Base-by-base conservation (phyloP, 1,140 invertebrate genomes). In the Drosophila ambigua region DNA sequence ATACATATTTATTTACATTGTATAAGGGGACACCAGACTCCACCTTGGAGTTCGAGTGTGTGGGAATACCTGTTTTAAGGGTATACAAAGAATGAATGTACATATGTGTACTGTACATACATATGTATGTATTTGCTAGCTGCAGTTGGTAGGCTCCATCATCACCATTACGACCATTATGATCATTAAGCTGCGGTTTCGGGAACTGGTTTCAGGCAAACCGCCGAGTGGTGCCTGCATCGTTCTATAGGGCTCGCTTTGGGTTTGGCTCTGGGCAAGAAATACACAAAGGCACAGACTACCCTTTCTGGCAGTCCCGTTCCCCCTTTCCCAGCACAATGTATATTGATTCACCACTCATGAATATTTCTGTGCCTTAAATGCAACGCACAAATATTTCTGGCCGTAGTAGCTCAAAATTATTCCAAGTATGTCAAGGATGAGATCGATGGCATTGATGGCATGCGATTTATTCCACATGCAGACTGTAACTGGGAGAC, bases 201-300 rank as follows among this genome's bases (percentile, higher is more conserved):
- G 52, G 53, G 52, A 81, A 81, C 79, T 44, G 67, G 79, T 77
- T 39, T 13, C 35, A 13, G 35, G 5, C 35, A 39, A 13, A 39
- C 35, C 35, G 35, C 71, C n/a, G 43, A 48, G 67, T 45, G 16
- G 16, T 16, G 1, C 16, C 65, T 62, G 52, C 45, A 39, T 13
- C 35, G 35, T 13, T 39, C 35, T 39, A 39, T 2, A 13, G 43
- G 35, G 46, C 20, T 67, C 63, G 63, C 49, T 41, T 39, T 49
- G 53, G 31, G 7, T 31, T 31, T 31, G 8, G 31, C 31, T 31
- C 46, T 35, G 39, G 39, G 16, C 51, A 45, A 77, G 43, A 45
- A 63, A 61, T 48, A 39, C 41, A 71, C 20, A 61, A 35, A 23
- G n/a, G 24, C 53, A 48, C 26, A 59, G 31, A 46, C 41, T 26